A percentile compares a stretch with the other conserved stretches of the same genome.
phyloP scores from a whole-genome alignment of 2,888 invertebrate species.

The Drosophila leonis region DNA sequence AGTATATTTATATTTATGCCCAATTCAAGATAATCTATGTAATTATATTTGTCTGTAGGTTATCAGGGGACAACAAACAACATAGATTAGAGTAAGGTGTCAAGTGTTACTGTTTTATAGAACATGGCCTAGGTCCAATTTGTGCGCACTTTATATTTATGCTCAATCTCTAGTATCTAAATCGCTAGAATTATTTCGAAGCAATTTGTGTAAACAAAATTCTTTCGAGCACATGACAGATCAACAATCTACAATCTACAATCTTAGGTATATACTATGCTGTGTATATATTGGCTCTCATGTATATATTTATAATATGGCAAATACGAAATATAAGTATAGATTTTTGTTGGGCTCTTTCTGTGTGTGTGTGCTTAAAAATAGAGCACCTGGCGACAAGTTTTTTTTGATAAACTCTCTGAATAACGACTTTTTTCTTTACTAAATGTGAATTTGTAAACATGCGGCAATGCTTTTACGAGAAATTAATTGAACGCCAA shows the following conservation, averaged over 20 bases:
- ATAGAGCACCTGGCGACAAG: constrained; percentile 59
- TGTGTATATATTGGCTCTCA: constrained; percentile 2
- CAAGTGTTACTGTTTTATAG: background rate
- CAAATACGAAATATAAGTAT: constrained; percentile 40
- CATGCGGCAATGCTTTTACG: constrained; percentile 59
- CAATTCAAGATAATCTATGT: background rate
- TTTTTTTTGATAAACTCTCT: constrained; percentile 32
- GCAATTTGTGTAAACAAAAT: constrained; percentile 36
- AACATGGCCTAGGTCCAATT: constrained; percentile 5
- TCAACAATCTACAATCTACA: constrained; percentile 21
- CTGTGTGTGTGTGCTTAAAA: constrained; percentile 41
- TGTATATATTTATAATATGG: constrained; percentile 11
- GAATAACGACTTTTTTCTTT: constrained; percentile 24
- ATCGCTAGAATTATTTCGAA: constrained; percentile 28
- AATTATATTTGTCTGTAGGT: background rate
- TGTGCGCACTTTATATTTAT: background rate
- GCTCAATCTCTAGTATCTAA: constrained; percentile 18
- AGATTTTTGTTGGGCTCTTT: constrained; percentile 16
- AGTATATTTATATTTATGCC: background rate
- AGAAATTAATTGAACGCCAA: constrained; percentile 51
- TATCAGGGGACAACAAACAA: background rate
- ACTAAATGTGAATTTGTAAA: constrained; percentile 58
- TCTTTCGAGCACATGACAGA: constrained; percentile 36
- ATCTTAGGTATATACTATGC: constrained; percentile 11
- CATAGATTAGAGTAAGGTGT: background rate